These are phyloP conservation scores for Acridotheres tristis DNA, from an alignment of 2,797 vertebrate species.

Conservation along the genomic window DNA sequence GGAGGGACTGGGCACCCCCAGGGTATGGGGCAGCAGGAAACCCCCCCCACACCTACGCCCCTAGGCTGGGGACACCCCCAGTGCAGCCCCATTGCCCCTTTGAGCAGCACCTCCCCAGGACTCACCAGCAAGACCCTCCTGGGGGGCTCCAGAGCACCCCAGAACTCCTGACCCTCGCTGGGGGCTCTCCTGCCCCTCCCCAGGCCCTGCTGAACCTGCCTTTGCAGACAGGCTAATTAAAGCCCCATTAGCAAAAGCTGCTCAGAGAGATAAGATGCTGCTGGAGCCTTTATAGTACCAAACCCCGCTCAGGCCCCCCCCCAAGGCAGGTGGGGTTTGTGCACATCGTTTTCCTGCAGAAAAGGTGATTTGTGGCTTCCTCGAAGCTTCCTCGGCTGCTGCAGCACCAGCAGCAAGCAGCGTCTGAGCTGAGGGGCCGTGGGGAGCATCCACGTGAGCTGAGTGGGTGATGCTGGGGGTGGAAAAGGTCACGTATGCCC, in stretches of 20 bases:
- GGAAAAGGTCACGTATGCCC: background rate
- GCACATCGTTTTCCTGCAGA: background rate
- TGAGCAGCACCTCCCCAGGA: background rate
- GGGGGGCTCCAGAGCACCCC: background rate
- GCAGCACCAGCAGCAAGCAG: fast-evolving
- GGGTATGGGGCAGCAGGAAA: background rate
- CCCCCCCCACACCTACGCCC: fast-evolving
- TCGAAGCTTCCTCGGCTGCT: fast-evolving
- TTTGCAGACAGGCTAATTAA: slow-evolving; percentile 23
- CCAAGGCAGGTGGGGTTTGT: background rate
- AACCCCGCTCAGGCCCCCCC: background rate
- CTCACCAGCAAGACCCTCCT: background rate
- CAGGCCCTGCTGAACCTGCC: slow-evolving; percentile 3
- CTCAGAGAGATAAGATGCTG: slow-evolving; percentile 57
- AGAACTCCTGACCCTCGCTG: background rate
- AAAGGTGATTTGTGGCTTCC: background rate
- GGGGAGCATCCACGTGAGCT: fast-evolving
- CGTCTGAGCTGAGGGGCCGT: fast-evolving
- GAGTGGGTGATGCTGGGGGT: background rate
- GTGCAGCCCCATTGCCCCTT: background rate
- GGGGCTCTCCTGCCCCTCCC: background rate
- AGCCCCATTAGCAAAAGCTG: slow-evolving; percentile 59
- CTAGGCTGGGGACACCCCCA: background rate
- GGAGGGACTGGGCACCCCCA: background rate
- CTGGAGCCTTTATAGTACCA: background rate